These are phyloP conservation scores for Drosophila mayaguana DNA, from an alignment of 2,888 invertebrate genomes.

Conservation along the genomic window DNA sequence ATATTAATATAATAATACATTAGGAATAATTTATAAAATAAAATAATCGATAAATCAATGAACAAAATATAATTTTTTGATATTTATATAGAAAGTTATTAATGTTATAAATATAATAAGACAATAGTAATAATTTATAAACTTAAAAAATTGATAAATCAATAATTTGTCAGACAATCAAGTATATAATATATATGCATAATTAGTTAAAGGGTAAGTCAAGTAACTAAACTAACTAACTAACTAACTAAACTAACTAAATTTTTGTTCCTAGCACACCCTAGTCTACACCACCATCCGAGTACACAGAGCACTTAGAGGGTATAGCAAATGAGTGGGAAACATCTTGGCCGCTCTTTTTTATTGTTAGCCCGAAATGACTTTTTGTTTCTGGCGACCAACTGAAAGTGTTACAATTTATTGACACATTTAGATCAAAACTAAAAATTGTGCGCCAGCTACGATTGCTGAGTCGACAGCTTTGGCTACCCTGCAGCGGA, in stretches of 20 bases:
- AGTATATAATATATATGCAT: no score
- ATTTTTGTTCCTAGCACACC: neutral
- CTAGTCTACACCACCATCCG: neutral
- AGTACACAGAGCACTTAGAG: neutral
- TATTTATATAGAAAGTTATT: no score
- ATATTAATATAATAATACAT: no score
- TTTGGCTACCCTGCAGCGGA: slow-evolving; percentile 41
- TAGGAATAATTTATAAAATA: no score
- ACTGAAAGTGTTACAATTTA: slow-evolving; percentile 79
- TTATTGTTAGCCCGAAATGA: slow-evolving; percentile 63
- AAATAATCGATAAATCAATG: no score
- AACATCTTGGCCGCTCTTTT: slow-evolving; percentile 42
- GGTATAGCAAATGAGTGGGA: slow-evolving; percentile 27
- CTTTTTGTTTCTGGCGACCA: slow-evolving; percentile 64
- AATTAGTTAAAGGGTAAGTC: no score
- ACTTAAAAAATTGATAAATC: neutral
- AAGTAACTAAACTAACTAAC: no score
- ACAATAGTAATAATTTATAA: no score
- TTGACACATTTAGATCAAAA: slow-evolving; percentile 79
- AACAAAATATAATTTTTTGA: no score
- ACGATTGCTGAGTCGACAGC: slow-evolving; percentile 59
- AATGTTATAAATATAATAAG: no score
- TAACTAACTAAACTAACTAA: no score
- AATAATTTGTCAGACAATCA: no score
- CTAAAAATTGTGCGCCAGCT: slow-evolving; percentile 71